Evolutionary conservation across 2,888 invertebrate species (phyloP).

Genomic region (Caenorhabditis afra): DNA sequence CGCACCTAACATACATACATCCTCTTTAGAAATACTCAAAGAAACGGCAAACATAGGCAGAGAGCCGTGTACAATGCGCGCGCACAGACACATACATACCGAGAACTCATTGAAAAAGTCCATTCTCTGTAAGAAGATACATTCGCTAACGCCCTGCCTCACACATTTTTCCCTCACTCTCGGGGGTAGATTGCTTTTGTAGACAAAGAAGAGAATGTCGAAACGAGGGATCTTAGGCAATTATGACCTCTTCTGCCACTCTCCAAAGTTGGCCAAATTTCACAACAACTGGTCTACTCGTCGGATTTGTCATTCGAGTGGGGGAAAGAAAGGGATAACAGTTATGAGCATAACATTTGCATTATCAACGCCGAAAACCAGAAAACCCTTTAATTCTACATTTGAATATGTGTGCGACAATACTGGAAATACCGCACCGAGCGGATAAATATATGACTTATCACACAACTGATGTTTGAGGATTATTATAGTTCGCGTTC

Average conservation of each 20-base stretch:
- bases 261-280: neutral
- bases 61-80: slow-evolving; percentile 29
- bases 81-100: slow-evolving; percentile 24
- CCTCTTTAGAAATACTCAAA: slow-evolving; percentile 62
- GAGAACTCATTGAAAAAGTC: slow-evolving; percentile 25
- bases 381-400: neutral
- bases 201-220: neutral
- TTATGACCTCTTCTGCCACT: neutral
- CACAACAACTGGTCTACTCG: neutral
- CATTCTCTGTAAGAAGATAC: slow-evolving; percentile 46
- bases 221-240: slow-evolving; percentile 14
- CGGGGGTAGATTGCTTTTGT: slow-evolving; percentile 1
- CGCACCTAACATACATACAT: slow-evolving; percentile 51
- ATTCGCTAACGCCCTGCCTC: neutral
- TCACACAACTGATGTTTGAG: slow-evolving; percentile 36
- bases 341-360: neutral
- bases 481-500: slow-evolving; percentile 22
- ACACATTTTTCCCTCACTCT: slow-evolving; percentile 18
- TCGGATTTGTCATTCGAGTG: neutral
- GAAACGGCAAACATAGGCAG: slow-evolving; percentile 56
- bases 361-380: neutral
- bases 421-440: neutral
- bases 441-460: slow-evolving; percentile 20
- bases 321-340: neutral
- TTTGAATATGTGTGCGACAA: neutral